Base-by-base conservation (phyloP, 1,140 invertebrate genomes). In the Ceratina japonica region DNA sequence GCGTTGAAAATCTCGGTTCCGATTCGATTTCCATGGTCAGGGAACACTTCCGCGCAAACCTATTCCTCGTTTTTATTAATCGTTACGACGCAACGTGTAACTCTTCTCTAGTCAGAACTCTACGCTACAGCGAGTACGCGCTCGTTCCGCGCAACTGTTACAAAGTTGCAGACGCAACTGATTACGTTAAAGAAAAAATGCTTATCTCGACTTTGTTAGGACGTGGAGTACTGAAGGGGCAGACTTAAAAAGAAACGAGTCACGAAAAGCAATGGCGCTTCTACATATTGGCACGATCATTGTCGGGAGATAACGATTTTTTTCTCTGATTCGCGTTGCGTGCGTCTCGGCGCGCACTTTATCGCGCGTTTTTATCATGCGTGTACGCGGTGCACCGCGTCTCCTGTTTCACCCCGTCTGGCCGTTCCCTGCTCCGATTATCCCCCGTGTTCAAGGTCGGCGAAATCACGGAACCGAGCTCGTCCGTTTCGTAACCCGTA, bases 321-420 rank as follows among this genome's bases (percentile, higher is more conserved):
- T 76, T 56, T 74, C 51, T n/a, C n/a, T n/a, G 65, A 49, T 52
- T 15, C 68, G 65, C 22, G 49, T 70, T 68, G 37, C 70, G 56
- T 64, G 37, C 44, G n/a, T 15, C 37, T 66, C 18, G 3, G 12
- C 49, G 49, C 10, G 10, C 22, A 12, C 44, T 18, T 87, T 87
- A 87, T 90, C 87, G 76, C 68, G 54, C 68, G 24, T 79, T 80
- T 69, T 82, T 81, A 89, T 90, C 87, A 80, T 81, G 79, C 68
- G 72, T 82, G 88, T 83, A 82, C 83, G 82, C 16, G 82, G 85
- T 82, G 85, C 79, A 87, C 79, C 84, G 82, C 76, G 86, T 88
- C 88, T 90, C 79, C 77, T 65, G 74, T 85, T 80, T 59, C 69
- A 37, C 69, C 37, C 64, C 3, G 8, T 16, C n/a, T 27, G 20